Evolutionary conservation across 2,113 vertebrate genomes (phyloP).

Genomic region (Anolis carolinensis): DNA sequence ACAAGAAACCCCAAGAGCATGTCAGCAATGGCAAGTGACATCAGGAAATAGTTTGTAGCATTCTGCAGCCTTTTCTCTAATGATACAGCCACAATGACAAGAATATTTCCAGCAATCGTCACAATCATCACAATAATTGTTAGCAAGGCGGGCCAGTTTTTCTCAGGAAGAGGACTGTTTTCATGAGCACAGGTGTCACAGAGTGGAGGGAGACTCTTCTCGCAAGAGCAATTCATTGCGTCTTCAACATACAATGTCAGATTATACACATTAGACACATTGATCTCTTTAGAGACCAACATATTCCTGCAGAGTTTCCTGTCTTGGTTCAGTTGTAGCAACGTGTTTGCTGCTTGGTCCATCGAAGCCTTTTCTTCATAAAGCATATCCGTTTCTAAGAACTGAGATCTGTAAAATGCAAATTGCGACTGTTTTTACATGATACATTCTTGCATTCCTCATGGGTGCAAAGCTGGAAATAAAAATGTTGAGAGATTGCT

Average conservation of each 20-base stretch:
- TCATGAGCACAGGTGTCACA: constrained; percentile 62
- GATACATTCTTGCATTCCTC: constrained; percentile 56
- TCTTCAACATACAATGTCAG: constrained; percentile 75
- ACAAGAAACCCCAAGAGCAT: constrained; percentile 95
- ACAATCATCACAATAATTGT: constrained; percentile 85
- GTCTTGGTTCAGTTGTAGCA: constrained; percentile 69
- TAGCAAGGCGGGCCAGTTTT: constrained; percentile 92
- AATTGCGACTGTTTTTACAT: constrained; percentile 57
- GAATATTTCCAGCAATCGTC: constrained; percentile 94
- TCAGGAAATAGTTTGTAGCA: constrained; percentile 96
- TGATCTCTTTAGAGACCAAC: constrained; percentile 67
- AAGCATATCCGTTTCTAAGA: constrained; percentile 77
- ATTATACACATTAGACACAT: constrained; percentile 75
- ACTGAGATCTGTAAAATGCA: constrained; percentile 41
- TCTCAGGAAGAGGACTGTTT: constrained; percentile 67
- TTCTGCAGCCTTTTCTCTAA: constrained; percentile 97
- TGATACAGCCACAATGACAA: constrained; percentile 95
- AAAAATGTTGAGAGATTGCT: constrained; percentile 1
- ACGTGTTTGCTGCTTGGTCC: constrained; percentile 71
- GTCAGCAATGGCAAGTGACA: constrained; percentile 96
- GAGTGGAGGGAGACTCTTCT: constrained; percentile 67
- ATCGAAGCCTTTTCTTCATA: constrained; percentile 70
- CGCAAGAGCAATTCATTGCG: constrained; percentile 73
- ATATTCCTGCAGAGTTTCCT: constrained; percentile 63
- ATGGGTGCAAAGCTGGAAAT: constrained; percentile 25